Base-by-base conservation (phyloP, 1,140 invertebrate species). In the Drosophila arawakana region DNA sequence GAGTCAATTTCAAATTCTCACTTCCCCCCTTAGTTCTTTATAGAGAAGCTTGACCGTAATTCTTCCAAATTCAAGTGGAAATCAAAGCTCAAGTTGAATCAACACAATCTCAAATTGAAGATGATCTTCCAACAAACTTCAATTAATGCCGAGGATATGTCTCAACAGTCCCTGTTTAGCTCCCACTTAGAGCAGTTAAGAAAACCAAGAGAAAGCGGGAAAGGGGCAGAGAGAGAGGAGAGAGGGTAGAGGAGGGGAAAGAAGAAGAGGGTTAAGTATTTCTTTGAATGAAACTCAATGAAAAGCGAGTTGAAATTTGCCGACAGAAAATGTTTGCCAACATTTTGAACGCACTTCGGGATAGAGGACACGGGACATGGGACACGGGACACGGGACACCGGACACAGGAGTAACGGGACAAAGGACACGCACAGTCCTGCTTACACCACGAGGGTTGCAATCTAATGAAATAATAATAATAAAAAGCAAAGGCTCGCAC, bases 401-500 rank as follows among this genome's bases (percentile, higher is more conserved):
- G 63, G 58, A 73, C 58, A 25, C 21, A 15, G 61, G 35, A 39
- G 50, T 44, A 11, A 52, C 41, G 55, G 65, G 41, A 57, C 66
- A 60, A 35, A 58, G 59, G 47, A 74, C 72, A 74, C 66, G 57
- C 66, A 62, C 58, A 55, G 43, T 68, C 10, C 21, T 57, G 41
- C 49, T 34, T 59, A 60, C 62, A 50, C 25, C 41, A 54, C 50
- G 73, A 77, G 82, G 82, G 82, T 86, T 86, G 82, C 83, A 86
- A 86, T 86, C 82, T 86, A 86, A 86, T 88, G 76, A 82, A 88
- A 86, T 86, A 86, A 86, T 86, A 86, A 86, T 86, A 85, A 85
- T 78, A 84, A 78, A 74, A 79, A 82, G 46, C 50, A 67, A 60
- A 65, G 47, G 47, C 70, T 68, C 52, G 30, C 54, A 65, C 71